Base-by-base conservation (phyloP, 2,888 invertebrate genomes). In the Aphidius colemani region DNA sequence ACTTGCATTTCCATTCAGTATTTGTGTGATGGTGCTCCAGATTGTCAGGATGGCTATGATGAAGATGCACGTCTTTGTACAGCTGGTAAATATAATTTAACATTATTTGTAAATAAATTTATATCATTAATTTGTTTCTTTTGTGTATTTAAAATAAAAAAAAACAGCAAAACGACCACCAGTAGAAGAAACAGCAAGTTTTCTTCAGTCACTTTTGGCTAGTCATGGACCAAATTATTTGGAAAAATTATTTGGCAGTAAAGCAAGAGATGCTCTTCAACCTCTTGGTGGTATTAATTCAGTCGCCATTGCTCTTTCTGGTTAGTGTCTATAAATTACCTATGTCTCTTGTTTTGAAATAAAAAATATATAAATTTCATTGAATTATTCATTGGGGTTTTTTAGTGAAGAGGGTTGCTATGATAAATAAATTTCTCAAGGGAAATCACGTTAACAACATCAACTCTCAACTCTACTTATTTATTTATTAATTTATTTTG, bases 1-100 rank as follows among this genome's bases (percentile, higher is more conserved):
- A 91, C 92, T 82, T 97, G 96, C 85, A 96, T 97, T 84, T 96
- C 96, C 70, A 96, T 97, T 83, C 96, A 96, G 82, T 96, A 97
- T 84, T 87, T 96, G 59, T 97, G 96, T 82, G 96, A 97, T 81
- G 96, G 96, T 13, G 92, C 93, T 7, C 94, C 95, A 0, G 96
- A 96, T 84, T 97, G 96, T 85, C 90, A 92, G 58, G 95, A 96
- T 77, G 96, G 96, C 4, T 97, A 97, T 78, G 97, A 97, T 75
- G 97, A 97, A 82, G 96, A 97, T 83, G 91, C 94, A 71, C 89
- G 94, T 76, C 89, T 97, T 40, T 97, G 97, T 84, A 96, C 96
- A 71, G 97, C 97, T 82, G 95, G 95, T 95, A 80, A 85, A 85
- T 71, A 56, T 13, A 56, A 41, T 7, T 55, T 0, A 55, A n/a